phyloP scores from a whole-genome alignment of 2,888 invertebrate genomes.

The Abscondita cerata region DNA sequence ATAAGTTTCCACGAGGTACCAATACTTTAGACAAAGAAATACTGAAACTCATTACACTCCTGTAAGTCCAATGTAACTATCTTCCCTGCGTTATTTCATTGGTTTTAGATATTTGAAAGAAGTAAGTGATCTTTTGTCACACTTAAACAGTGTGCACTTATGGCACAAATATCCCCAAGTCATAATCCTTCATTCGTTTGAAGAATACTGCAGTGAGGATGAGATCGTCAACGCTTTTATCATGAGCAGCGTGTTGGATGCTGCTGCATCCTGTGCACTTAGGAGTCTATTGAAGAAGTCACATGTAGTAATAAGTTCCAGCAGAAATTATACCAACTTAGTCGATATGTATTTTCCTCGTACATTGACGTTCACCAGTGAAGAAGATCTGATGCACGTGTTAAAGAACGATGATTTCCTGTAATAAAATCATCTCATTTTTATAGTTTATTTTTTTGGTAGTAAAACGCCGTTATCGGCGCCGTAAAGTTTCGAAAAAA shows the following conservation, averaged over 20 bases:
- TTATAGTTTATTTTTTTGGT: no score
- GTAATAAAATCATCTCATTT: no score
- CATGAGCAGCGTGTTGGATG: background rate
- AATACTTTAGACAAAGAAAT: conserved; percentile 49
- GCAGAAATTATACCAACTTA: background rate
- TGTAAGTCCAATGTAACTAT: conserved; percentile 46
- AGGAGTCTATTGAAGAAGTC: background rate
- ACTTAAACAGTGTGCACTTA: conserved; percentile 1
- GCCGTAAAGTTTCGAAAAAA: no score
- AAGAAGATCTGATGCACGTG: background rate
- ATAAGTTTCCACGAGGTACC: conserved; percentile 49
- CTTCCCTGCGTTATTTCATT: background rate
- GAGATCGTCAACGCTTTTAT: background rate
- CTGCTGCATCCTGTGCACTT: background rate
- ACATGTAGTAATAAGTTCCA: background rate
- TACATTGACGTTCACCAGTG: background rate
- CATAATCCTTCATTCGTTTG: background rate
- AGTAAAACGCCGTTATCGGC: no score
- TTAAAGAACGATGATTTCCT: conserved; percentile 1
- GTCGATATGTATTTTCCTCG: background rate
- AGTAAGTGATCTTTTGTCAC: background rate
- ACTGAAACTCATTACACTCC: conserved; percentile 52
- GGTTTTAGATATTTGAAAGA: background rate
- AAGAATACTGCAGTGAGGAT: background rate
- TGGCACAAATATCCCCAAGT: conserved; percentile 4